Conservation (phyloP, 92 coral and sea anemone genomes). For the Actinostola sp. region DNA sequence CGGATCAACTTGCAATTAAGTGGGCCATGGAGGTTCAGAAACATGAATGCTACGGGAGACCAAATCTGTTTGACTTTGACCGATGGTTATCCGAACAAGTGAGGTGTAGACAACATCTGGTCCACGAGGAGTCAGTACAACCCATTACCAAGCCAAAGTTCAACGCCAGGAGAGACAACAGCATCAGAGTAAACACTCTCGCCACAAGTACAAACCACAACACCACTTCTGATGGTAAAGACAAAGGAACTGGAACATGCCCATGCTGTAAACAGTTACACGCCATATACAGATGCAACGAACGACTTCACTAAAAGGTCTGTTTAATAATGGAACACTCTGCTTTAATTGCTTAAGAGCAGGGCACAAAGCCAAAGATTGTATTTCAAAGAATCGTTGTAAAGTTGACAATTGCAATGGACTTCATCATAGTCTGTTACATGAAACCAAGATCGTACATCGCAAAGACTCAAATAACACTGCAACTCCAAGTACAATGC, state of each 20-base stretch:
- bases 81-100: slow-evolving; percentile 58
- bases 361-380: slow-evolving; percentile 11
- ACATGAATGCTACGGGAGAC: slow-evolving; percentile 57
- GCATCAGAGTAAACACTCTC: background rate
- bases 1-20: slow-evolving; percentile 40
- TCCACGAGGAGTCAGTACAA: slow-evolving; percentile 13
- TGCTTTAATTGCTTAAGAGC: slow-evolving; percentile 12
- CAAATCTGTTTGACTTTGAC: slow-evolving; percentile 54
- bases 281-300: slow-evolving; percentile 40
- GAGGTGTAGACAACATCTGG: slow-evolving; percentile 53
- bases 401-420: slow-evolving; percentile 18
- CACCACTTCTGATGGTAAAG: background rate
- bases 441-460: too few relatives aligned
- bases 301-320: slow-evolving; percentile 17
- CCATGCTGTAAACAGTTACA: slow-evolving; percentile 32
- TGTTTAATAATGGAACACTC: slow-evolving; percentile 15
- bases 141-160: background rate
- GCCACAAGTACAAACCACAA: background rate
- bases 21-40: slow-evolving; percentile 62
- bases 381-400: slow-evolving; percentile 17
- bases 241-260: slow-evolving; percentile 16
- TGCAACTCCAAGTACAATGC: too few relatives aligned
- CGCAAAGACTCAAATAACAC: too few relatives aligned
- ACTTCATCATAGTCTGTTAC: slow-evolving; percentile 6
- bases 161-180: background rate